Evolutionary conservation across 2,113 vertebrate genomes (phyloP), one percentile per base, ranked within the genome.

Genomic region (Xiphophorus maculatus): DNA sequence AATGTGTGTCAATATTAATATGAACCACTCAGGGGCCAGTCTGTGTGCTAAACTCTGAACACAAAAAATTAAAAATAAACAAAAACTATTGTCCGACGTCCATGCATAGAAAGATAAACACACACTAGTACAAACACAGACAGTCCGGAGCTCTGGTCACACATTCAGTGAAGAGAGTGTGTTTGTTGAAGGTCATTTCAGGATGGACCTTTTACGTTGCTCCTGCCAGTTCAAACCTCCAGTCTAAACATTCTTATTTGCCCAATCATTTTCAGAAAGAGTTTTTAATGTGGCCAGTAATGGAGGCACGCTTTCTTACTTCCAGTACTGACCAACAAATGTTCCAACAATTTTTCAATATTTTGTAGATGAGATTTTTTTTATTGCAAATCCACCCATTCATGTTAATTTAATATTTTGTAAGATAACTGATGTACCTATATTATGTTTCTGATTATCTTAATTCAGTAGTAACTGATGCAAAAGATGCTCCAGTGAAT

Each of bases 1-100:
- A 91, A 87, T 83, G 82, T 72, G 66, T 86, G 85, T 91, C 89
- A 89, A 89, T 90, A 90, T 87, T 87, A 82, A 80, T 88, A 90
- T 91, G 83, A 91, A 91, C 91, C 77, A 83, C 67, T 75, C 74
- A 62, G 87, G 77, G 82, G 71, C 71, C 48, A 81, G 85, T 74
- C 30, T 79, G 79, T 69, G 61, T 68, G 77, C 42, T 71, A 82
- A 80, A 81, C 22, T 32, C 63, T 35, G 28, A 30, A 35, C 54
- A 74, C 25, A 73, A 63, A 19, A 70, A 67, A 66, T 13, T 22
- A 1, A 25, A 69, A 51, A 25, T 28, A 69, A 30, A 32, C 44
- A 69, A 67, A 67, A 42, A 64, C 72, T 40, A 69, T 19, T 1
- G 54, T 9, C 40, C 71, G 66, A 78, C 19, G 7, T 54, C 6